Evolutionary conservation across 2,113 vertebrate species (phyloP), one percentile per base, ranked within the genome.

Genomic region (Planiliza haematocheilus): DNA sequence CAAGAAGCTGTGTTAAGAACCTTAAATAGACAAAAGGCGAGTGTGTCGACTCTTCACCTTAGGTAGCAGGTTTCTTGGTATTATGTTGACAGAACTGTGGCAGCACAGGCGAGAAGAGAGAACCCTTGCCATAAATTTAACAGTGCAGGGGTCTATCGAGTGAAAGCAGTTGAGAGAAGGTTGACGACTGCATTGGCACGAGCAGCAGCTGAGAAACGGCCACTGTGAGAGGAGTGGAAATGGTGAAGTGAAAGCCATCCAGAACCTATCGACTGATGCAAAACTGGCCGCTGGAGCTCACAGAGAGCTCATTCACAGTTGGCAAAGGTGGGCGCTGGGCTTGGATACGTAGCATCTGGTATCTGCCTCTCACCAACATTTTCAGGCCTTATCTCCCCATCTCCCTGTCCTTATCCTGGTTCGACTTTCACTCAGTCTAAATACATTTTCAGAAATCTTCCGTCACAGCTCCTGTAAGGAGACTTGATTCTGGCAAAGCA

Each of bases 221-320:
- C 52, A 17, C 21, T 1, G 37, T 51, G 30, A 77, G 30, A 81
- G 53, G 74, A 24, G n/a, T 78, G 78, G 75, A 71, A 73, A 48
- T 0, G 2, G 63, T 77, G 20, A 76, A 75, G 52, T 64, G 39
- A 70, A 48, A 73, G 45, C 50, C 73, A 46, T 63, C 64, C 74
- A 79, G 68, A 53, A 84, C 43, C 63, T 51, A 65, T 4, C 73
- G 77, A 79, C 49, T 76, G 48, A 63, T 16, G 46, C 59, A 51
- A 68, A 86, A 74, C 70, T 73, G 81, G 43, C 48, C 70, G 39
- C 41, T 68, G 74, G 53, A 18, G 20, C 9, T 46, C 67, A 86
- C 85, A 87, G 72, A 77, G 86, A 2, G 3, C 48, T 79, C 60
- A 73, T 89, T 91, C 81, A 84, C 51, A 61, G 52, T 49, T 83